Evolutionary conservation across 2,888 invertebrate genomes (phyloP).

Genomic region (Agonum fuliginosum): DNA sequence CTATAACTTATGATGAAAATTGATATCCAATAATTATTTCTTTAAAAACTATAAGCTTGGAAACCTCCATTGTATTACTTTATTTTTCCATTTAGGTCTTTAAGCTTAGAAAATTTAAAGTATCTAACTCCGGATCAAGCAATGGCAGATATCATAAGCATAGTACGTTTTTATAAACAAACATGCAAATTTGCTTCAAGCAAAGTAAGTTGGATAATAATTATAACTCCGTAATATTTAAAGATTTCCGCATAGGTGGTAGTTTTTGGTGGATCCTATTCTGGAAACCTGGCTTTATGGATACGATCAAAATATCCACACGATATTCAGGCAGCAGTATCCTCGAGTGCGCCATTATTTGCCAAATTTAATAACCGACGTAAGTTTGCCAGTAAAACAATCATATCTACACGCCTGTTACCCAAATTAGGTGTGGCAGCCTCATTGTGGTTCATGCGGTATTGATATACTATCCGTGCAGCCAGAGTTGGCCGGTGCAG

Average conservation of each 20-base stretch:
- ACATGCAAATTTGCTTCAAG: slow-evolving; percentile 63
- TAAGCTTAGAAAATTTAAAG: slow-evolving; percentile 73
- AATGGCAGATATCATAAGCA: slow-evolving; percentile 71
- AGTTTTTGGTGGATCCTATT: slow-evolving; percentile 78
- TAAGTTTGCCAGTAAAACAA: no score
- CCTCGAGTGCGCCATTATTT: slow-evolving; percentile 77
- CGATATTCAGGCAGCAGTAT: slow-evolving; percentile 76
- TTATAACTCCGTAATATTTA: not conserved
- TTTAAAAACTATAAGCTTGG: no score
- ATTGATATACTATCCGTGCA: no score
- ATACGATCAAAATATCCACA: slow-evolving; percentile 77
- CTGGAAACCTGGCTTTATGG: slow-evolving; percentile 79
- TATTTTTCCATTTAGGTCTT: slow-evolving; percentile 70
- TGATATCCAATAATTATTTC: no score
- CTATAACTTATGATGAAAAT: no score
- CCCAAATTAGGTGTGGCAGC: no score
- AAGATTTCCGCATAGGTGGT: slow-evolving; percentile 64
- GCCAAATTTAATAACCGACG: slow-evolving; percentile 78
- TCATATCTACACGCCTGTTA: no score
- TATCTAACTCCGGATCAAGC: slow-evolving; percentile 72
- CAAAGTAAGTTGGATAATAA: slow-evolving; percentile 66
- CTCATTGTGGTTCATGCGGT: no score
- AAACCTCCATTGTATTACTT: no score
- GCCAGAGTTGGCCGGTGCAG: no score
- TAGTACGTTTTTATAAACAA: slow-evolving; percentile 67